Evolutionary conservation across 2,797 vertebrate genomes (phyloP), one percentile per base, ranked within the genome.

Genomic region (Arnoldichthys spilopterus): DNA sequence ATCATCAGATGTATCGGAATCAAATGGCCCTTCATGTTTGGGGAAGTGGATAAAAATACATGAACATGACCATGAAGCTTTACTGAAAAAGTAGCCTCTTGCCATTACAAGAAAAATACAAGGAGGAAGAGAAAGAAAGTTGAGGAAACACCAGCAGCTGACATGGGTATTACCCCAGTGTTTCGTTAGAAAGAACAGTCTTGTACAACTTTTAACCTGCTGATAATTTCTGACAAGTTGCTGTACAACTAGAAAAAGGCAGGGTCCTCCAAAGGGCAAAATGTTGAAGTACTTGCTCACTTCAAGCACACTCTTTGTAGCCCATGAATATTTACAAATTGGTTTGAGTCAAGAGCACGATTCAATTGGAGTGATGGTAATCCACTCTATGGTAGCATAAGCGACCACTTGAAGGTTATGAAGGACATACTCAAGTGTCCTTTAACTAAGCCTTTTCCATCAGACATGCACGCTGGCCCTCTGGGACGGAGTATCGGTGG

Each of bases 331-430:
- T 66, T 43, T 20, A 18, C 34, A 24, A 43, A 22, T 9, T 22
- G 37, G 32, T n/a, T 24, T 0, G 15, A 32, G 58, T 18, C 13
- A 22, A 28, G 24, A 8, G 26, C 20, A 3, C 16, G 8, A 20
- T 28, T 51, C 15, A 16, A 4, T 30, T 16, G 13, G 20, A 53
- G 43, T 40, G 56, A 82, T 84, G 84, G 86, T 91, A 92, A 91
- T 90, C 87, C 91, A 92, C n/a, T 53, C 40, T 54, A 58, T 30
- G 20, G n/a, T 59, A 28, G 28, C 43, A n/a, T n/a, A n/a, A 75
- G 24, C 45, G 66, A 75, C 56, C 78, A 75, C 77, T 73, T 51
- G 66, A 74, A 79, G 71, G 40, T 58, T 40, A 37, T 61, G 71
- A 73, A 79, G 77, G 77, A 68, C 53, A 58, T 6, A 9, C 63